phyloP scores from a whole-genome alignment of 1,140 invertebrate species.

The Meloidogyne floridensis region DNA sequence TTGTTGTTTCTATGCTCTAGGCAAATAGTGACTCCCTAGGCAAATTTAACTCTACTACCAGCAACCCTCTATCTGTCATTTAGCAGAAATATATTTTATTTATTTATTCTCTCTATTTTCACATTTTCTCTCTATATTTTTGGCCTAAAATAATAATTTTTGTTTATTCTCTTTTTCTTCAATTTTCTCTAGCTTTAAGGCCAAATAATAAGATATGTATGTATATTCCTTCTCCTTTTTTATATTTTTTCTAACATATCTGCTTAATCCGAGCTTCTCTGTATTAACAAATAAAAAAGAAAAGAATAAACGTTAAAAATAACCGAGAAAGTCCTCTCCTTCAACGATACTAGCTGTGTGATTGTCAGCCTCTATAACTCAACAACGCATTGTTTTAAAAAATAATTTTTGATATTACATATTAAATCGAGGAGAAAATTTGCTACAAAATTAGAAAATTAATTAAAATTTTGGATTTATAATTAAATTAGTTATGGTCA shows the following conservation, averaged over 20 bases:
- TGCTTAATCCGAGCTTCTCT: not conserved
- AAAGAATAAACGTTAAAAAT: not conserved
- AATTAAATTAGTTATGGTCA: not conserved
- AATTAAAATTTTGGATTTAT: not conserved
- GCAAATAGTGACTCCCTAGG: not conserved
- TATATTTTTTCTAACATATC: not conserved
- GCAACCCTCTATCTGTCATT: not conserved
- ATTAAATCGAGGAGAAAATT: not conserved
- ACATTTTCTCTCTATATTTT: not conserved
- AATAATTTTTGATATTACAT: not conserved
- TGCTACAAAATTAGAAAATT: not conserved
- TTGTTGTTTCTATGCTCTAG: not conserved
- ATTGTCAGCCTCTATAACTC: not conserved
- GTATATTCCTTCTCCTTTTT: not conserved
- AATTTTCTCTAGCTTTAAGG: not conserved
- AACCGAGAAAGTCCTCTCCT: not conserved
- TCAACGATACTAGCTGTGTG: not conserved
- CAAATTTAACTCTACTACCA: not conserved
- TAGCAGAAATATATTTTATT: too few relatives aligned
- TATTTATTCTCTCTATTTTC: not conserved
- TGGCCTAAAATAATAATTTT: not conserved
- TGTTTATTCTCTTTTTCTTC: not conserved
- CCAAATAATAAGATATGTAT: not conserved
- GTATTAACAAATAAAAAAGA: not conserved
- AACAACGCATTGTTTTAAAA: not conserved